Conservation (phyloP, 2,888 invertebrate species). For the Standfussiana lucernea region DNA sequence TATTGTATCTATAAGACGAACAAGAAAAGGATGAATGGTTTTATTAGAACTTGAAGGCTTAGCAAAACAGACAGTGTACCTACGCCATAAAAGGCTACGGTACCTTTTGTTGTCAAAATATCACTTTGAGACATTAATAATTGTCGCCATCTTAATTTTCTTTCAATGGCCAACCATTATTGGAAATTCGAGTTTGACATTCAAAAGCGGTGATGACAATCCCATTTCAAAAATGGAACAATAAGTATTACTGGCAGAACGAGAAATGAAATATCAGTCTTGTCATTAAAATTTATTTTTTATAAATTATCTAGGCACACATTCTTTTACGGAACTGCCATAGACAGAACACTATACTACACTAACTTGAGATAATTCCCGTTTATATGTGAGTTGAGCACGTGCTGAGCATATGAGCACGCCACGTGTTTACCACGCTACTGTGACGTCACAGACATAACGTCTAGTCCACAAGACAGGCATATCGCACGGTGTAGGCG, state of each 20-base stretch:
- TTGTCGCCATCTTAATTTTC: background rate
- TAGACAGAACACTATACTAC: background rate
- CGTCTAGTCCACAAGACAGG: constrained; percentile 42
- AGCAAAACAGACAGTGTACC: background rate
- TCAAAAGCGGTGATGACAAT: too few species aligned
- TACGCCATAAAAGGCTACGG: background rate
- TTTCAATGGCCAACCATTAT: background rate
- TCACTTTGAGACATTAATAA: background rate
- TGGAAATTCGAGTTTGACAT: constrained; percentile 5
- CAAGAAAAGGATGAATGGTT: background rate
- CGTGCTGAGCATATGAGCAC: constrained; percentile 47
- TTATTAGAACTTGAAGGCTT: background rate
- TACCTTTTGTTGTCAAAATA: background rate
- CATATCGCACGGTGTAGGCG: constrained; percentile 23
- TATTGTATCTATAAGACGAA: background rate
- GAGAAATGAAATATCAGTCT: background rate
- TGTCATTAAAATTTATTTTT: background rate
- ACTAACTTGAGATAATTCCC: constrained; percentile 41
- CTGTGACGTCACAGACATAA: constrained; percentile 47
- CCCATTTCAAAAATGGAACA: constrained; percentile 5
- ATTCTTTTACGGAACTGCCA: constrained; percentile 6
- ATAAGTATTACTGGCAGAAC: background rate
- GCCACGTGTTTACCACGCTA: constrained; percentile 52
- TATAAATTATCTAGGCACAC: background rate
- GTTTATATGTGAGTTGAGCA: constrained; percentile 42